Percentiles rank a stretch among this genome's conserved stretches.
Evolutionary conservation across 2,797 vertebrate species (phyloP).

Genomic region (Arnoldichthys spilopterus): DNA sequence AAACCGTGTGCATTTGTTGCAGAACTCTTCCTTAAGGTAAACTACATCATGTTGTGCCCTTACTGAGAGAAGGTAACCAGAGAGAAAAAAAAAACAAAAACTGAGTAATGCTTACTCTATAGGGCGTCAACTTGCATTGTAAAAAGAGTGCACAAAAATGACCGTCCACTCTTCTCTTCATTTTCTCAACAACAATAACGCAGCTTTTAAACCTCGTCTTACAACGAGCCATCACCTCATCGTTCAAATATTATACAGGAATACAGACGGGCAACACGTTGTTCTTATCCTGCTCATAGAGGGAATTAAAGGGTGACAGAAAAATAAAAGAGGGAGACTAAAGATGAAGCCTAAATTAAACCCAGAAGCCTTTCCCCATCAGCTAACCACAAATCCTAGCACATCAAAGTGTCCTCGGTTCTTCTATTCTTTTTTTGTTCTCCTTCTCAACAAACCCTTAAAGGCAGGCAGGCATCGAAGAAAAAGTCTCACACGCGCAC

Average conservation of each 20-base stretch:
- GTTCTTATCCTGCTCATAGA: constrained; percentile 36
- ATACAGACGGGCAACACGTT: constrained; percentile 53
- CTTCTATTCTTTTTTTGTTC: constrained; percentile 10
- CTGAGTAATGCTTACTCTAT: constrained; percentile 8
- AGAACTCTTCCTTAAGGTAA: not conserved
- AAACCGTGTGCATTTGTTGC: too few relatives aligned
- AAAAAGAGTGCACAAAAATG: not conserved
- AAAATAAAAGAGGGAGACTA: constrained; percentile 11
- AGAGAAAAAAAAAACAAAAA: constrained; percentile 4
- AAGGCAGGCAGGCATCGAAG: constrained; percentile 33
- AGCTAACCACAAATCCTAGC: constrained; percentile 53
- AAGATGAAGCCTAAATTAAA: constrained; percentile 53
- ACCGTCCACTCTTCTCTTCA: constrained; percentile 2
- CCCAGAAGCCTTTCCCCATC: constrained; percentile 37
- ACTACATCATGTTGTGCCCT: not conserved
- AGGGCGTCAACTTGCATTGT: constrained; percentile 12
- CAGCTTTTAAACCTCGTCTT: constrained; percentile 32
- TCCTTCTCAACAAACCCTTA: constrained; percentile 39
- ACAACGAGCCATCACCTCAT: constrained; percentile 44
- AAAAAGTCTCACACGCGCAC: constrained; percentile 34
- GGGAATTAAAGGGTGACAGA: not conserved
- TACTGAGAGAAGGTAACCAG: constrained; percentile 1
- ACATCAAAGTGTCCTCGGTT: constrained; percentile 40
- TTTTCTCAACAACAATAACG: too few relatives aligned
- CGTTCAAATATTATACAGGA: constrained; percentile 33